Evolutionary conservation across 2,888 invertebrate genomes (phyloP).

Genomic region (Myopa tessellatipennis): DNA sequence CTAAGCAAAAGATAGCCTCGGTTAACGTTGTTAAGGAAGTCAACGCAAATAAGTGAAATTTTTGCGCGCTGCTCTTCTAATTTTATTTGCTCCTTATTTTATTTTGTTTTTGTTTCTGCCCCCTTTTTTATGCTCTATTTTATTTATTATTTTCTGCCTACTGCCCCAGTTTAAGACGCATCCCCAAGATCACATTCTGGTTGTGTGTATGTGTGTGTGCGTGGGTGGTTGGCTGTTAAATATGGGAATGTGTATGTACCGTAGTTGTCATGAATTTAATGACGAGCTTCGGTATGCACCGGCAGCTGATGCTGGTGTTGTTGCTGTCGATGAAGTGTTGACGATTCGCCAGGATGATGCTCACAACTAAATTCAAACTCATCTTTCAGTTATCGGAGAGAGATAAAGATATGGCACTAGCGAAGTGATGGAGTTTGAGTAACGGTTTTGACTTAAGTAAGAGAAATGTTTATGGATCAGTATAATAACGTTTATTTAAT

Average conservation of each 20-base stretch:
- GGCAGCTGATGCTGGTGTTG: too few relatives aligned
- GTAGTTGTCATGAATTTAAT: conserved; percentile 25
- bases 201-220: conserved; percentile 1
- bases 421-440: too few relatives aligned
- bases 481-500: too few relatives aligned
- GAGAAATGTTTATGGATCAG: too few relatives aligned
- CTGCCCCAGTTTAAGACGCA: background rate
- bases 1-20: conserved; percentile 62
- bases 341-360: too few relatives aligned
- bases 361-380: too few relatives aligned
- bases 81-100: conserved; percentile 46
- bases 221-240: conserved; percentile 1
- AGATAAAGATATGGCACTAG: too few relatives aligned
- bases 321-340: too few relatives aligned
- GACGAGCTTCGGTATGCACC: conserved; percentile 18
- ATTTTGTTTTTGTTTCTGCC: conserved; percentile 41
- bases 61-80: conserved; percentile 53
- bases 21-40: conserved; percentile 44
- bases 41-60: conserved; percentile 61
- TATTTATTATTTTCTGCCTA: background rate
- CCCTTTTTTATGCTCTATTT: conserved; percentile 7
- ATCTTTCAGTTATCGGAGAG: background rate
- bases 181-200: background rate
- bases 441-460: too few relatives aligned
- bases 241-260: background rate